Evolutionary conservation across 2,113 vertebrate genomes (phyloP).

Genomic region (Microtus ochrogaster): DNA sequence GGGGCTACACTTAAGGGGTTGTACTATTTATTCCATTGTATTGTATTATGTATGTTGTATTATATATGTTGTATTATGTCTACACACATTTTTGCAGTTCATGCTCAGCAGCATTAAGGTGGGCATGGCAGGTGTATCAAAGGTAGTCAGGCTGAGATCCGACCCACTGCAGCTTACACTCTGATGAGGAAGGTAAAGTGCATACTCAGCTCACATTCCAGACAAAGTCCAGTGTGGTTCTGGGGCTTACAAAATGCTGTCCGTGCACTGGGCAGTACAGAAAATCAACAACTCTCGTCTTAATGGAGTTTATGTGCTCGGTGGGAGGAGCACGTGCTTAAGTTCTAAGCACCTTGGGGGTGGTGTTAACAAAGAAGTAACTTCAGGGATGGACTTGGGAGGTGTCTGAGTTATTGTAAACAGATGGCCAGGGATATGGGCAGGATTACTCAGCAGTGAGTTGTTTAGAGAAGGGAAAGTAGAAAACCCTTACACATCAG

Average conservation of each 20-base stretch:
- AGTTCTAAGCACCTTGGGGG: neutral
- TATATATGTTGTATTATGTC: neutral
- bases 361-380: neutral
- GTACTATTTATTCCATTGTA: neutral
- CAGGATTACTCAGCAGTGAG: neutral
- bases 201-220: neutral
- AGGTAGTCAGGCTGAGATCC: neutral
- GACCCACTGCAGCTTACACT: neutral
- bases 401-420: neutral
- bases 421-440: neutral
- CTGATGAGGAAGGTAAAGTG: constrained; percentile 20
- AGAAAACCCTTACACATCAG: neutral
- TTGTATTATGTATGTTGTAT: too few relatives aligned
- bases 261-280: fast-evolving
- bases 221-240: neutral
- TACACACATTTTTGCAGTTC: neutral
- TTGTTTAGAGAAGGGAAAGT: neutral
- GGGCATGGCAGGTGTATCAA: neutral
- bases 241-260: neutral
- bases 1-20: neutral
- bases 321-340: neutral
- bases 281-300: neutral
- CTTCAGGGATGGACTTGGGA: neutral
- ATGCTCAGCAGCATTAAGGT: neutral
- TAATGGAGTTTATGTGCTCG: neutral